Evolutionary conservation across 1,140 invertebrate genomes (phyloP), one percentile per base, ranked within the genome.

Genomic region (Drosophila albomicans): DNA sequence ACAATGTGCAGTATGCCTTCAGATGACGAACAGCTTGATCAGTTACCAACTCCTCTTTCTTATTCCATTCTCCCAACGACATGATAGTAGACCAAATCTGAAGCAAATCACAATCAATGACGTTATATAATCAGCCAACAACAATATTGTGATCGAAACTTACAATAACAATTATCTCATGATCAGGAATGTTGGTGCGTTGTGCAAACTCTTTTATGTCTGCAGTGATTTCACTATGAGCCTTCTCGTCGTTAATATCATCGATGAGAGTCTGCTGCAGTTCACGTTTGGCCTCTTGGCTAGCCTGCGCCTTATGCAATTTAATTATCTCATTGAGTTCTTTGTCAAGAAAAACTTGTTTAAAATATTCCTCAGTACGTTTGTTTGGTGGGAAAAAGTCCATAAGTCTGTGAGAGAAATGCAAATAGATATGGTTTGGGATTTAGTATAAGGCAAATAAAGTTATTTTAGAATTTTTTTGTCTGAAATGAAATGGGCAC

Each of bases 1-100:
- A 95, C 68, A 99, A 94, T 48, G 95, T 94, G 79, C 97, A 96
- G 93, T 98, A 98, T 74, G 94, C 94, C 79, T 96, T 96, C 69
- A 99, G 93, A 93, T 99, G 97, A 93, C 98, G 98, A 15, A 98
- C 94, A 48, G 98, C 97, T 93, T 99, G 98, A 91, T 99, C 98
- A 73, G 98, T 97, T 69, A 99, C 95, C 68, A 99, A 93, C 93
- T 99, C 98, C 94, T 99, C 98, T 93, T 99, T 99, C 93, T 99
- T 99, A 93, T 99, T 99, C 98, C 98, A 99, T 94, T 99, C 98
- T 46, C 97, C 97, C 80, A 97, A 95, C 62, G 95, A 95, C 98
- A 99, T 99, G 78, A 99, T 95, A 70, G 96, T 97, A 78, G 95
- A 96, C 98, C 98, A 99, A 87, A 99, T 96, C 95, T 96, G n/a